A percentile compares a stretch with the other conserved stretches of the same genome.
Conservation (phyloP, 2,113 vertebrate species). For the Catharus bicknelli region DNA sequence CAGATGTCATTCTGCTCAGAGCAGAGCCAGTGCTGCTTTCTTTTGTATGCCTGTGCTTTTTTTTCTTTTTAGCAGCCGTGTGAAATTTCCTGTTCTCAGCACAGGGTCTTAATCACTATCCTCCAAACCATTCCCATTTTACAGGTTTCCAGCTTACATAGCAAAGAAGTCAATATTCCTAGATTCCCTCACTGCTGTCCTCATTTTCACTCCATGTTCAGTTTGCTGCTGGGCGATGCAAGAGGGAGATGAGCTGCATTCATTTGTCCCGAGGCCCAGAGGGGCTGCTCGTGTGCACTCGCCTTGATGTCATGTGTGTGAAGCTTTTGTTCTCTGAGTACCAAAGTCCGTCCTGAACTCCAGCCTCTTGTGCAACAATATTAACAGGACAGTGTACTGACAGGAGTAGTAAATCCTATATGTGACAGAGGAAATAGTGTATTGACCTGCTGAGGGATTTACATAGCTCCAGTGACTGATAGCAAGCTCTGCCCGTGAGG, state of each 20-base stretch:
- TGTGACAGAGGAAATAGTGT: slow-evolving; percentile 20
- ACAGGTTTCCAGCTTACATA: not conserved
- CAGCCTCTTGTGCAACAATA: not conserved
- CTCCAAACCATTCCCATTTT: not conserved
- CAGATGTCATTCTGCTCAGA: not conserved
- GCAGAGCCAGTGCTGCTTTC: not conserved
- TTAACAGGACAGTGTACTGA: not conserved
- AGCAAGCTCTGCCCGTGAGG: not conserved
- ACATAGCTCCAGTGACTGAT: not conserved
- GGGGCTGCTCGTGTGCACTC: rapidly evolving
- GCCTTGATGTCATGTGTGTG: not conserved
- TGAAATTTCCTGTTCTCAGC: not conserved
- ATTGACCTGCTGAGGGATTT: slow-evolving; percentile 21
- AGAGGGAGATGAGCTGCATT: not conserved
- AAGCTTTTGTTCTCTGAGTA: slow-evolving; percentile 29
- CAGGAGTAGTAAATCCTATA: not conserved
- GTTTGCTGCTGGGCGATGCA: slow-evolving; percentile 14
- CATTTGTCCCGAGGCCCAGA: not conserved
- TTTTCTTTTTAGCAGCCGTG: not conserved
- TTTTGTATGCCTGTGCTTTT: not conserved
- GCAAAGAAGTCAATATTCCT: not conserved
- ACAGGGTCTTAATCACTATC: not conserved
- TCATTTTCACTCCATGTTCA: slow-evolving; percentile 38
- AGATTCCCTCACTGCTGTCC: slow-evolving; percentile 12
- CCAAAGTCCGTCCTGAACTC: not conserved